Evolutionary conservation across 2,113 vertebrate species (phyloP).

Genomic region (Origma solitaria): DNA sequence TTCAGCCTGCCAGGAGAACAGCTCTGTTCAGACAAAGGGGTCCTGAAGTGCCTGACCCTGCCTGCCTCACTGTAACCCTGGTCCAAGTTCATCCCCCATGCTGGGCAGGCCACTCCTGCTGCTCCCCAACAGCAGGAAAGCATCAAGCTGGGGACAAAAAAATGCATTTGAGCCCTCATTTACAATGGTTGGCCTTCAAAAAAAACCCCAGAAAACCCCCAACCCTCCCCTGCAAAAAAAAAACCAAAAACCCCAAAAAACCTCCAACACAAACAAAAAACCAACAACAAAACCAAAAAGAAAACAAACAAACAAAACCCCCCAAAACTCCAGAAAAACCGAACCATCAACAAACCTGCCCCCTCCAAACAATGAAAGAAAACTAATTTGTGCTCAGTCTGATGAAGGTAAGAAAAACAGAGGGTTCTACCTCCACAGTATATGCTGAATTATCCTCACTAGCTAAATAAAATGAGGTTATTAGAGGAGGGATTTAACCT

Average conservation of each 20-base stretch:
- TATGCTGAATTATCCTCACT: neutral
- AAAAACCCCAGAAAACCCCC: neutral
- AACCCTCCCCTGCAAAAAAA: neutral
- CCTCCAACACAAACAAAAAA: no score
- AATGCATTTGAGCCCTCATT: neutral
- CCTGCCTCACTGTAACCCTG: neutral
- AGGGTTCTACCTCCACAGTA: neutral
- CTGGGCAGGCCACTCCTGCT: neutral
- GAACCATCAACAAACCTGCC: no score
- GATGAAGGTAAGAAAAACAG: neutral
- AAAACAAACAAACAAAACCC: no score
- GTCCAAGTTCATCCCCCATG: fast-evolving
- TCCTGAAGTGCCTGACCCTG: neutral
- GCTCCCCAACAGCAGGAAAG: neutral
- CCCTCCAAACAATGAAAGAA: neutral
- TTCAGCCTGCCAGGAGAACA: neutral
- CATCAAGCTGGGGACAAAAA: neutral
- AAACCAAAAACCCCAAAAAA: neutral
- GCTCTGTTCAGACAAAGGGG: neutral
- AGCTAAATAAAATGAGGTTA: neutral
- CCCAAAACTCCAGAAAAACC: no score
- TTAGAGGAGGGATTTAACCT: neutral
- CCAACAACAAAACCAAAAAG: no score
- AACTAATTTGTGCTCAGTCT: neutral
- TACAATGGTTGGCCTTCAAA: neutral